Conservation (phyloP, 2,797 vertebrate genomes). For the Clarias platycephalus region DNA sequence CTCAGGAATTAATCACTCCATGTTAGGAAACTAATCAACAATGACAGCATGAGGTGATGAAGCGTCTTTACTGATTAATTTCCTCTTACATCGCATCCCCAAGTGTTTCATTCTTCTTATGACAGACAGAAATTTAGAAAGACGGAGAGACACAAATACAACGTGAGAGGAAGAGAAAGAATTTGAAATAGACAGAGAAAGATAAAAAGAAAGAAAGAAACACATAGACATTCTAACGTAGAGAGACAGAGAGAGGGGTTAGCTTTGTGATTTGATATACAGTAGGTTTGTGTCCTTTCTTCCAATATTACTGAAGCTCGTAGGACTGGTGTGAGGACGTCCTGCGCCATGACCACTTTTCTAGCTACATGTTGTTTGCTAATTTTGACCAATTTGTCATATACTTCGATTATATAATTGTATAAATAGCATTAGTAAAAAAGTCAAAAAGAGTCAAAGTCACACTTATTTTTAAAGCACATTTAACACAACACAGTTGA, state of each 20-base stretch:
- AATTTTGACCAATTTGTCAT: no score
- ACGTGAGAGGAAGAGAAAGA: not conserved
- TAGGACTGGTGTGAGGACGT: not conserved
- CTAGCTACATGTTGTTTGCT: no score
- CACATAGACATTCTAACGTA: not conserved
- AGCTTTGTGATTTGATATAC: no score
- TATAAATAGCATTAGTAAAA: no score
- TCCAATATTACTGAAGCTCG: not conserved
- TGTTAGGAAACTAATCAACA: not conserved
- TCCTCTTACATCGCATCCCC: not conserved
- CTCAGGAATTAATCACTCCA: not conserved
- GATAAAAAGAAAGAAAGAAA: not conserved
- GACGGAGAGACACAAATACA: not conserved
- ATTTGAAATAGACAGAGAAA: not conserved
- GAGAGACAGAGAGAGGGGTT: not conserved
- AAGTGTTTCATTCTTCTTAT: no score
- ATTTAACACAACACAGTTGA: no score
- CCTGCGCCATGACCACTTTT: no score
- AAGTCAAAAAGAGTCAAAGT: no score
- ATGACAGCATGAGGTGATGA: not conserved
- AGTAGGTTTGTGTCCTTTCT: not conserved
- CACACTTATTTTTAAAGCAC: no score
- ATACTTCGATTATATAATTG: no score
- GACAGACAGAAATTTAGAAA: not conserved
- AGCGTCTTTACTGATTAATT: not conserved